Evolutionary conservation across 2,888 invertebrate genomes (phyloP).

Genomic region (Coleophora flavipennella): DNA sequence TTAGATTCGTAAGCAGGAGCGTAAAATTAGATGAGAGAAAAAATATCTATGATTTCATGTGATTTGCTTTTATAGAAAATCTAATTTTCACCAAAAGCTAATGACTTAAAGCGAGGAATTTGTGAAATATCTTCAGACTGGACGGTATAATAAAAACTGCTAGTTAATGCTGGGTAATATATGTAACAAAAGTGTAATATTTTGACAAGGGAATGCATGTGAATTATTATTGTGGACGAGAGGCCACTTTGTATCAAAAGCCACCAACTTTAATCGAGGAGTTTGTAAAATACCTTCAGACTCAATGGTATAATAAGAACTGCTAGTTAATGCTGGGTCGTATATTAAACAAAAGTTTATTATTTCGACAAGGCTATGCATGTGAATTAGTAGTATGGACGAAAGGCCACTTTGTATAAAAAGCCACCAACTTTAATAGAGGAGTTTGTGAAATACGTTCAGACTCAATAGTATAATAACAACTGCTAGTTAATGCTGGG

Average conservation of each 20-base stretch:
- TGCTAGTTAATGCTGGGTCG: slow-evolving; percentile 15
- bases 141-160: slow-evolving; percentile 13
- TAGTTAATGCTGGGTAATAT: slow-evolving; percentile 16
- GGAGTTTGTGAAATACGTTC: slow-evolving; percentile 3
- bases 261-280: neutral
- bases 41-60: too few species aligned
- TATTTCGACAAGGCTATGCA: slow-evolving; percentile 13
- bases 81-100: neutral
- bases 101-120: neutral
- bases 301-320: slow-evolving; percentile 14
- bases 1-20: too few species aligned
- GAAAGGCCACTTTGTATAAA: neutral
- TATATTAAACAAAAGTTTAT: slow-evolving; percentile 19
- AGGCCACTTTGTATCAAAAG: neutral
- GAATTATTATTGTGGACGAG: neutral
- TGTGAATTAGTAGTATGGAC: neutral
- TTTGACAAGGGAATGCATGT: slow-evolving; percentile 10
- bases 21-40: too few species aligned
- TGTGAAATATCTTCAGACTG: slow-evolving; percentile 6
- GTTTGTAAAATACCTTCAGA: slow-evolving; percentile 5
- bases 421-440: neutral
- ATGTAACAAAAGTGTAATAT: slow-evolving; percentile 19
- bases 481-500: slow-evolving; percentile 14
- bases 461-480: slow-evolving; percentile 13
- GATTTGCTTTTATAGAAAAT: neutral